Percentiles rank a stretch among this genome's conserved stretches.
Evolutionary conservation across 2,888 invertebrate genomes (phyloP).

Genomic region (Metopia argyrocephala): DNA sequence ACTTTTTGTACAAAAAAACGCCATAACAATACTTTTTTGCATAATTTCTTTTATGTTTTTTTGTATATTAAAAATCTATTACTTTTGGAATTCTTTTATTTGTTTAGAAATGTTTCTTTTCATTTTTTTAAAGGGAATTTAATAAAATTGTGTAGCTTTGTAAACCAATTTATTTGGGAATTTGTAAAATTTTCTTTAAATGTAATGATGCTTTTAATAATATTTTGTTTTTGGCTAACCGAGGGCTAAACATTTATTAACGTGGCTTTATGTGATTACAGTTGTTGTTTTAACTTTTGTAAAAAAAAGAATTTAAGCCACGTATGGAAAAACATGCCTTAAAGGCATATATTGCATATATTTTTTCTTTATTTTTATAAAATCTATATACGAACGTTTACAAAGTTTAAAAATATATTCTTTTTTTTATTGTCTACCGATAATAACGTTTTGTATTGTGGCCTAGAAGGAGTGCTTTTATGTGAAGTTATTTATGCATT

Average conservation of each 20-base stretch:
- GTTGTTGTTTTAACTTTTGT: not conserved
- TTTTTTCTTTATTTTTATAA: too few species aligned
- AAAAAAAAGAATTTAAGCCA: not conserved
- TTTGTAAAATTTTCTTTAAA: not conserved
- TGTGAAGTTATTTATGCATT: too few species aligned
- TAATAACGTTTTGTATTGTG: not conserved
- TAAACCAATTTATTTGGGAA: not conserved
- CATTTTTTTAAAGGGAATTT: not conserved
- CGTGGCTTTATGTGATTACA: not conserved
- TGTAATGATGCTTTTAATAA: not conserved
- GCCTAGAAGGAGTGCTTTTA: slow-evolving; percentile 6
- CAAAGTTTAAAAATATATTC: not conserved
- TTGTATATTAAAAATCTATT: too few species aligned
- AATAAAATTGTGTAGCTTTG: not conserved
- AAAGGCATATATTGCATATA: not conserved
- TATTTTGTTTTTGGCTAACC: not conserved
- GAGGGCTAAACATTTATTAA: not conserved
- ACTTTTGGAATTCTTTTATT: not conserved
- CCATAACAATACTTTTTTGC: too few species aligned
- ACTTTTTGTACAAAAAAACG: too few species aligned
- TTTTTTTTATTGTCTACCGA: not conserved
- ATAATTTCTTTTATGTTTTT: too few species aligned
- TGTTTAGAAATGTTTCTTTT: too few species aligned
- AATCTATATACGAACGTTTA: not conserved
- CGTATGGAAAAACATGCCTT: not conserved